These are phyloP conservation scores for Limnodromus scolopaceus DNA, from an alignment of 2,797 vertebrate genomes.

Conservation along the genomic window DNA sequence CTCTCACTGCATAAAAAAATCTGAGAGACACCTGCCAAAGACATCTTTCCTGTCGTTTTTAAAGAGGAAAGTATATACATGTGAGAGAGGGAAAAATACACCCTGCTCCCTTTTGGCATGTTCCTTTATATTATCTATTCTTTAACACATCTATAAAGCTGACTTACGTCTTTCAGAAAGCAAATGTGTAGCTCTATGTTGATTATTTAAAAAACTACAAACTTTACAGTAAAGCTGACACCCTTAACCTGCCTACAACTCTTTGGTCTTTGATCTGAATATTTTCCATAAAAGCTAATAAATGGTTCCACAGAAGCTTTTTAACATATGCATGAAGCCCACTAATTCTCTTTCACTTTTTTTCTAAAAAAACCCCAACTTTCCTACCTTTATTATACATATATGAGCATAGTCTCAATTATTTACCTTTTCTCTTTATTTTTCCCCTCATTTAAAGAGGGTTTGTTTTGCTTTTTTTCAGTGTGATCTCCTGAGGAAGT, in stretches of 20 bases:
- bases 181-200: not conserved
- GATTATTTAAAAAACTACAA: not conserved
- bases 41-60: not conserved
- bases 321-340: not conserved
- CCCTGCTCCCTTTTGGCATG: not conserved
- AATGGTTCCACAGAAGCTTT: not conserved
- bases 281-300: not conserved
- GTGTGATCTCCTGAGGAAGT: not conserved
- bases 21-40: not conserved
- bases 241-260: not conserved
- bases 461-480: not conserved
- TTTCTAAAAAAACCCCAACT: not conserved
- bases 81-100: not conserved
- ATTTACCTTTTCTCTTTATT: not conserved
- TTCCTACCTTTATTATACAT: not conserved
- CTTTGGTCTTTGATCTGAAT: not conserved
- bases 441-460: fast-evolving
- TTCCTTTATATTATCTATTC: not conserved
- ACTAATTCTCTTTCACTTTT: not conserved
- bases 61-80: not conserved
- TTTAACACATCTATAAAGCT: not conserved
- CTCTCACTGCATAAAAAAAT: not conserved
- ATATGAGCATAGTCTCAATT: not conserved
- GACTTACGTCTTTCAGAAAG: not conserved
- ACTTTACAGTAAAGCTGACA: not conserved